Percentiles rank a stretch among this genome's conserved stretches.
These are phyloP conservation scores for Camelus dromedarius DNA, from an alignment of 2,113 vertebrate genomes.

Conservation along the genomic window DNA sequence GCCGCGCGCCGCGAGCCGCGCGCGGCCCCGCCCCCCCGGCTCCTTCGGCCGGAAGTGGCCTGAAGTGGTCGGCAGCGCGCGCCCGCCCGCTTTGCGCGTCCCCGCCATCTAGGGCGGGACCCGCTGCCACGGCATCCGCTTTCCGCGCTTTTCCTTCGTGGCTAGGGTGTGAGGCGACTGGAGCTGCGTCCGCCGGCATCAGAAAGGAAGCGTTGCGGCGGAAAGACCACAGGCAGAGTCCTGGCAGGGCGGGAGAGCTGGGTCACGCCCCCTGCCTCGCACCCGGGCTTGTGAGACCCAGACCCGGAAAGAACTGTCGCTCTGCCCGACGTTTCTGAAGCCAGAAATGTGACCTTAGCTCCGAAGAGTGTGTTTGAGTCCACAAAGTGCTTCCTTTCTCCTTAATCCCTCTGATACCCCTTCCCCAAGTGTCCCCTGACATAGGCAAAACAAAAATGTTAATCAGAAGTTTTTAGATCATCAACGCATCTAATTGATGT, in stretches of 20 bases:
- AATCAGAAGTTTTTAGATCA: neutral
- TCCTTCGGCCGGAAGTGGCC: neutral
- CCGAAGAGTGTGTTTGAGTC: neutral
- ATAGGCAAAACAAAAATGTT: neutral
- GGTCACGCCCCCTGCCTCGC: accelerated
- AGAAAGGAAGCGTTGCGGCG: accelerated
- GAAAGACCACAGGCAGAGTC: no score
- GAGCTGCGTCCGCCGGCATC: accelerated
- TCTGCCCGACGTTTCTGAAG: neutral
- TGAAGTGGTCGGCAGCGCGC: accelerated
- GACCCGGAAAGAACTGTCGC: neutral
- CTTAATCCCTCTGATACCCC: neutral
- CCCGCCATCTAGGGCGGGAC: accelerated
- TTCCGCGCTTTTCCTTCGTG: accelerated
- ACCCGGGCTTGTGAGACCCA: neutral
- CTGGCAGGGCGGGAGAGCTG: neutral
- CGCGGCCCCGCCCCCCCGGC: accelerated
- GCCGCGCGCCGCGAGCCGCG: no score
- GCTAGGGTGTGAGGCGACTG: accelerated
- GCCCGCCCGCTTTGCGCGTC: accelerated
- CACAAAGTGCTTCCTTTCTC: neutral
- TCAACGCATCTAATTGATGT: neutral
- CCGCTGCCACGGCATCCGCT: accelerated
- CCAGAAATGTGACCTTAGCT: neutral
- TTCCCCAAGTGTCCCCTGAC: neutral